Evolutionary conservation across 53 echinoderm and acorn worm genomes (phyloP).

Genomic region (Paelopatides confundens): DNA sequence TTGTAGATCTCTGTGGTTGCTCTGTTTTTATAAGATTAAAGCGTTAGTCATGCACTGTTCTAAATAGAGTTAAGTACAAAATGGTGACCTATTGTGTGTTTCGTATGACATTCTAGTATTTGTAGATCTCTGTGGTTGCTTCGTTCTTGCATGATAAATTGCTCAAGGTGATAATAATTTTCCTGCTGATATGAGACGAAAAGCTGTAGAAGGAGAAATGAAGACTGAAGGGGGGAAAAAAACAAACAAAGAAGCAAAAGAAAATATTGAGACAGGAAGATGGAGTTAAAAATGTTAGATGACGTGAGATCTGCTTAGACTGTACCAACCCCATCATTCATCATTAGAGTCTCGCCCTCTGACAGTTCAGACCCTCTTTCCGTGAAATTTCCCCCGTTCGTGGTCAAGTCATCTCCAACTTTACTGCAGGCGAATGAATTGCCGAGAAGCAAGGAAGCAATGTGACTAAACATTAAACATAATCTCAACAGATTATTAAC

Average conservation of each 20-base stretch:
- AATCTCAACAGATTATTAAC: background rate
- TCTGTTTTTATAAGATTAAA: too few species aligned
- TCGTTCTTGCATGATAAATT: too few species aligned
- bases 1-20: too few species aligned
- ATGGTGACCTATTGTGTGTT: too few species aligned
- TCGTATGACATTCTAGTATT: too few species aligned
- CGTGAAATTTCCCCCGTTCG: background rate
- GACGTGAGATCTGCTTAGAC: background rate
- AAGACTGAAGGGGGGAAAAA: too few species aligned
- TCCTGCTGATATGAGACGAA: too few species aligned
- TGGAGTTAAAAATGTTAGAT: constrained; percentile 10
- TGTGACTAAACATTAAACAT: background rate
- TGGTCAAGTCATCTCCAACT: background rate
- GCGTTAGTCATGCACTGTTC: too few species aligned
- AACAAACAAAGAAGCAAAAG: background rate
- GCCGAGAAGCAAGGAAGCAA: background rate
- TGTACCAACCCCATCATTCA: constrained; percentile 59
- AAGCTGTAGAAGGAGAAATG: too few species aligned
- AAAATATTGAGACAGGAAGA: background rate
- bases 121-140: too few species aligned
- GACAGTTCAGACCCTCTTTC: background rate
- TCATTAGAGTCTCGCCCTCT: constrained; percentile 64
- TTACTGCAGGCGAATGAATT: constrained; percentile 35
- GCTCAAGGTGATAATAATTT: too few species aligned
- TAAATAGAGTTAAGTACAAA: too few species aligned